phyloP scores from a whole-genome alignment of 2,113 vertebrate genomes.

The Aegithalos caudatus region DNA sequence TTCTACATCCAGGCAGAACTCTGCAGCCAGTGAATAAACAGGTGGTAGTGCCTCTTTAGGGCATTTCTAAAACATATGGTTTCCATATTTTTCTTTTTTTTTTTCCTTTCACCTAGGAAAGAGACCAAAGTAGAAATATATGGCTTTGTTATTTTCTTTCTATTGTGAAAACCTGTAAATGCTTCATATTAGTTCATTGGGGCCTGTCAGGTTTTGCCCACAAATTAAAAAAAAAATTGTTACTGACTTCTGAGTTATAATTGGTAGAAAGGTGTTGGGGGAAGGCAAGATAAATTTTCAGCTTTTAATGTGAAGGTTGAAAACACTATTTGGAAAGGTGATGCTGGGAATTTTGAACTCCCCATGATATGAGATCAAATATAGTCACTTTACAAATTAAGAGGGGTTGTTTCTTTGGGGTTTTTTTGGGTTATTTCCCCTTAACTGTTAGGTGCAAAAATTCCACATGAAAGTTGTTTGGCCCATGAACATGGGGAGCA shows the following conservation, averaged over 20 bases:
- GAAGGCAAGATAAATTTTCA: background rate
- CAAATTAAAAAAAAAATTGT: background rate
- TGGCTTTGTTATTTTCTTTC: background rate
- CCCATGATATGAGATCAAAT: background rate
- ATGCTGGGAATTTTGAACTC: background rate
- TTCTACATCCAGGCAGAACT: background rate
- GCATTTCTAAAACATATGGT: background rate
- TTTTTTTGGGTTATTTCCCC: background rate
- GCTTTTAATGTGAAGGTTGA: background rate
- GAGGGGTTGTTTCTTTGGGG: accelerated
- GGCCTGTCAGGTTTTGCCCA: background rate
- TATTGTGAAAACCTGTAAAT: background rate
- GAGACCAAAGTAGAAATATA: background rate
- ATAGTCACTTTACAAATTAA: background rate
- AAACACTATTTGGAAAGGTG: background rate
- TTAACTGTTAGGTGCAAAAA: background rate
- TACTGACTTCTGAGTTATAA: background rate
- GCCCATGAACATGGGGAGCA: background rate
- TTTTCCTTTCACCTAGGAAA: background rate
- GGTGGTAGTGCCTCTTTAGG: background rate
- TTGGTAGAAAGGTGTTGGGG: background rate
- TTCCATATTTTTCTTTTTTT: background rate
- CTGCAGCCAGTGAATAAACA: background rate
- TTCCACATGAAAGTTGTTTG: background rate
- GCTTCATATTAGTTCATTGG: background rate